Base-by-base conservation (phyloP, 2,113 vertebrate species). In the Hippocampus mohnikei region DNA sequence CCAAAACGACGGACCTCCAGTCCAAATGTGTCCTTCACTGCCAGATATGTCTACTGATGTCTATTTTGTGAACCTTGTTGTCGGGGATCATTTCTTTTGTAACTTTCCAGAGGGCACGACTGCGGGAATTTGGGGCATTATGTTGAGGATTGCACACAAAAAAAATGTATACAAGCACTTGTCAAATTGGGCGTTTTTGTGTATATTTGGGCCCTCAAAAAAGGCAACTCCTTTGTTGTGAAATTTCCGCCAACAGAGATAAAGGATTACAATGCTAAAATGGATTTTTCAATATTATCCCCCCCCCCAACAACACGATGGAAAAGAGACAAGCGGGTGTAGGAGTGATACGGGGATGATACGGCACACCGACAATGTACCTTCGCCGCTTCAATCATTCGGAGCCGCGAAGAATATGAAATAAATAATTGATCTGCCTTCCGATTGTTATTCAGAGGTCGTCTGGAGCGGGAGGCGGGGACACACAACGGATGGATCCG, bases 391-490 rank as follows among this genome's bases (percentile, higher is more conserved):
- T 81, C 72, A 80, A 81, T 84, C 84, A 75, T 65, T 79, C 74
- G 65, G 59, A 58, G 69, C 79, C 78, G 76, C 79, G 65, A 83
- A 85, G 63, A 73, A 81, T 81, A 70, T 74, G 63, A 79, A 79
- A 85, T 85, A 85, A 85, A 88, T 87, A 80, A 87, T 79, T 83
- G 62, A 87, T 82, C 53, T 59, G 40, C 23, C 59, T 33, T 53
- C 76, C 74, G 48, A 69, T 85, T 87, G 74, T 81, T 83, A 88
- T 84, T 84, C 86, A 87, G 85, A 79, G 82, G 25, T 18, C 25
- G 27, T 59, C 56, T 29, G 0, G 73, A 76, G 75, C 62, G 66
- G 74, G 82, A 78, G 73, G 71, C 58, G 16, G 68, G 16, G 44
- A 81, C 75, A 79, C 71, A 77, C 62, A 70, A 74, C 33, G 50